Base-by-base conservation (phyloP, 2,888 invertebrate species). In the Tillus elongatus region DNA sequence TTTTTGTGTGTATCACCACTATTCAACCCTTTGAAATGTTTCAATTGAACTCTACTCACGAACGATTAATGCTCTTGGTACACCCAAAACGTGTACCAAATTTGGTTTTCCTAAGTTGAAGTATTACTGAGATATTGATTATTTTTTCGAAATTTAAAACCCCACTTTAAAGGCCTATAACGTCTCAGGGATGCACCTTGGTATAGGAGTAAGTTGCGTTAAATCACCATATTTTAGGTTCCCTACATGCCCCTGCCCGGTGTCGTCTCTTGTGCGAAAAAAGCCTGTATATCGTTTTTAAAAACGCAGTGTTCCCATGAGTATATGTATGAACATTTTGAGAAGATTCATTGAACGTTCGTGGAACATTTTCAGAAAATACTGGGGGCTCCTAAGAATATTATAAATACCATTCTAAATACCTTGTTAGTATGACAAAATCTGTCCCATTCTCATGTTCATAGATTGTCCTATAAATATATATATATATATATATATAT, bases 151-250 rank as follows among this genome's bases (percentile, higher is more conserved):
- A 19, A 19, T 19, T 19, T 19, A n/a, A 19, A 19, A 19, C 24
- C 24, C 24, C 24, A 19, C 24, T 19, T 19, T 19, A 6, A 19
- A 19, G 6, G 6, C 24, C 24, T 19, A 19, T 19, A 19, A 19
- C 24, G 6, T 19, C 24, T 19, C 24, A 19, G 6, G 24, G 24
- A n/a, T 19, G 24, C 24, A 19, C 6, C 24, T 19, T 19, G 6
- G 24, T 19, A 19, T 19, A 19, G 24, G n/a, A n/a, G n/a, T 19
- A 19, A 19, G 24, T 19, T 19, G 24, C 24, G n/a, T 19, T 19
- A 19, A 19, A 19, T 19, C 24, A 19, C n/a, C 6, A 19, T 19
- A 19, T 19, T 19, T 19, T 19, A n/a, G 24, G 24, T 19, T 19
- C 24, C n/a, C 24, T 19, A 6, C 24, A 8, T 8, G 24, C 24